These are phyloP conservation scores for Pelecanoides urinatrix DNA, from an alignment of 2,113 vertebrate genomes.

Conservation along the genomic window DNA sequence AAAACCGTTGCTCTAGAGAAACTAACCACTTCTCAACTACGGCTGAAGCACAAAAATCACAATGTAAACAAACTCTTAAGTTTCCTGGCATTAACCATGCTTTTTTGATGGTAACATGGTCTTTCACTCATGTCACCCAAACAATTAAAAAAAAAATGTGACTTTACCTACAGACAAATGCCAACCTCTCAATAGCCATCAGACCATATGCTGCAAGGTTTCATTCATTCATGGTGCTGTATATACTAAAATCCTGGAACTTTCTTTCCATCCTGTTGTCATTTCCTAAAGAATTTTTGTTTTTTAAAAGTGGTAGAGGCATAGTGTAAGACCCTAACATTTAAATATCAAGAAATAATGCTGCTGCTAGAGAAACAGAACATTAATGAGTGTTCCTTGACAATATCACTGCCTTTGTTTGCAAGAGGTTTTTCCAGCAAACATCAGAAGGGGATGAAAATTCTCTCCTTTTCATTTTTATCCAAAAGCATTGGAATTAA, in stretches of 20 bases:
- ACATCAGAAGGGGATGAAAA: neutral
- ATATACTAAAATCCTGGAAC: neutral
- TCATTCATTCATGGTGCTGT: neutral
- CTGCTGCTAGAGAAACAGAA: neutral
- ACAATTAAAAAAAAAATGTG: rapidly evolving
- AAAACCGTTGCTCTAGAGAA: neutral
- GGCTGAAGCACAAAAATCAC: neutral
- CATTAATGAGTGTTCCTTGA: neutral
- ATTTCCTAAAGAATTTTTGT: neutral
- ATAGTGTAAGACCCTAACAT: neutral
- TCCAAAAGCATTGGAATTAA: neutral
- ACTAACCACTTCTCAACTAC: neutral
- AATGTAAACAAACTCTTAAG: neutral
- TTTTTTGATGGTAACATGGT: neutral
- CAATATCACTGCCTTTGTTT: neutral
- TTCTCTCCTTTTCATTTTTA: neutral
- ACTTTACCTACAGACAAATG: neutral
- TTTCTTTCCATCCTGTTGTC: neutral
- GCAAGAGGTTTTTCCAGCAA: neutral
- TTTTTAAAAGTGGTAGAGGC: neutral
- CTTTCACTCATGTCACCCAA: neutral
- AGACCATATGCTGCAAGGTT: neutral
- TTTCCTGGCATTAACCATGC: neutral
- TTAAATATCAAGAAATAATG: neutral
- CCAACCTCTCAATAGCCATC: neutral